Percentiles rank a stretch among this genome's conserved stretches.
Conservation (phyloP, 1,140 invertebrate species). For the Penaeus chinensis region DNA sequence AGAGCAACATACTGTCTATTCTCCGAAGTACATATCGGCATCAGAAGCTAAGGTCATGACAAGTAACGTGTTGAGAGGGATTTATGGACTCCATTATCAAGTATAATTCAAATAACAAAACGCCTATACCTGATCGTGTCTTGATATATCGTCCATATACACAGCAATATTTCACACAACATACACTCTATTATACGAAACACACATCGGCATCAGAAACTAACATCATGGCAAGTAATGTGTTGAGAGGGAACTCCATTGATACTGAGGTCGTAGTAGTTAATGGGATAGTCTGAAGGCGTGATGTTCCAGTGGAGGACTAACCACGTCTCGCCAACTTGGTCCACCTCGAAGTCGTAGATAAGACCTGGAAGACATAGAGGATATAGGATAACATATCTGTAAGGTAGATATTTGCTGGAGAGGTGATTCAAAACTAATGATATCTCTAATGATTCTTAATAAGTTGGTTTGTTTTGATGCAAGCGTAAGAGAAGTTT, state of each 20-base stretch:
- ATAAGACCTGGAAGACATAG: conserved; percentile 24
- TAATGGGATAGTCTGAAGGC: background rate
- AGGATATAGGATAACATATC: no score
- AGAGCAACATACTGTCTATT: no score
- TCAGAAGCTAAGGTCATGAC: conserved; percentile 20
- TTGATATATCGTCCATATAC: no score
- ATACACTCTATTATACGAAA: no score
- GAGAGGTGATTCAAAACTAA: background rate
- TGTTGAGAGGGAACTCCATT: background rate
- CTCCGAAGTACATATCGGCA: no score
- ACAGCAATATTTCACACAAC: no score
- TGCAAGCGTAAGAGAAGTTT: no score
- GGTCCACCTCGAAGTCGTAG: conserved; percentile 25
- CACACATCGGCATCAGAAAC: background rate
- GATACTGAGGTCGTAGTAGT: conserved; percentile 20
- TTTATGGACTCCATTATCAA: background rate
- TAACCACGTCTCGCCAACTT: background rate
- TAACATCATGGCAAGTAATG: conserved; percentile 21
- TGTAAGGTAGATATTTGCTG: background rate
- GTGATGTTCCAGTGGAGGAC: conserved; percentile 36
- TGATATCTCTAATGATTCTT: background rate
- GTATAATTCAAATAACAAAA: no score
- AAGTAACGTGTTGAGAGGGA: background rate
- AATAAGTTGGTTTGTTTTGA: no score
- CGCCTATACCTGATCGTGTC: no score